A percentile compares a stretch with the other conserved stretches of the same genome.
These are phyloP conservation scores for Eudorcas thomsonii DNA, from an alignment of 2,113 vertebrate genomes.

Conservation along the genomic window DNA sequence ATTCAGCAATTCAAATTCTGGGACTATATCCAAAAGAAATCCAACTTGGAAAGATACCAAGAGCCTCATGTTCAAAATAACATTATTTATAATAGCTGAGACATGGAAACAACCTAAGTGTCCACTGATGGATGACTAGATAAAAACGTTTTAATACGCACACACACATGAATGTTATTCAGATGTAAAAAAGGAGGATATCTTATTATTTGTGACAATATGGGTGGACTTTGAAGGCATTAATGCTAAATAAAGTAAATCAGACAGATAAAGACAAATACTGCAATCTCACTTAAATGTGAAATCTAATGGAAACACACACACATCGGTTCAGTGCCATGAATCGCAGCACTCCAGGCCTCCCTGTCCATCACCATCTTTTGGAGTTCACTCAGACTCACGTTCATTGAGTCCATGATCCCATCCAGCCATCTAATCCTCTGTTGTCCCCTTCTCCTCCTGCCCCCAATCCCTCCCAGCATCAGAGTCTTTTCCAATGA, in stretches of 20 bases:
- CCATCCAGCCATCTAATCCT: too few relatives aligned
- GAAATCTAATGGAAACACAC: neutral
- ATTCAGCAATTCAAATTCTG: neutral
- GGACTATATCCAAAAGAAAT: neutral
- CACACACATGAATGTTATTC: neutral
- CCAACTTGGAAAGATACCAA: neutral
- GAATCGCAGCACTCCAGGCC: too few relatives aligned
- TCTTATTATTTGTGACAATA: neutral
- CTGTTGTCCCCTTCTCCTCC: too few relatives aligned
- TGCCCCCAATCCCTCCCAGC: too few relatives aligned
- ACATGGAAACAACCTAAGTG: neutral
- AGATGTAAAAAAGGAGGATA: neutral
- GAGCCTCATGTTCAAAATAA: neutral
- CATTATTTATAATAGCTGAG: neutral
- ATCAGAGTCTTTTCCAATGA: too few relatives aligned
- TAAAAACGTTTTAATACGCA: neutral
- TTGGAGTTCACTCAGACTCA: too few relatives aligned
- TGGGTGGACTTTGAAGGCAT: neutral
- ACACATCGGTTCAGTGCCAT: too few relatives aligned
- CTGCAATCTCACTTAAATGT: neutral
- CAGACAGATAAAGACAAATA: neutral
- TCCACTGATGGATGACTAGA: neutral
- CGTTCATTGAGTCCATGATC: too few relatives aligned
- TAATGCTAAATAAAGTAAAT: neutral
- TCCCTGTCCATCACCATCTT: too few relatives aligned